Conservation (phyloP, 1,140 invertebrate genomes). For the Philotrypesis tridentata region DNA sequence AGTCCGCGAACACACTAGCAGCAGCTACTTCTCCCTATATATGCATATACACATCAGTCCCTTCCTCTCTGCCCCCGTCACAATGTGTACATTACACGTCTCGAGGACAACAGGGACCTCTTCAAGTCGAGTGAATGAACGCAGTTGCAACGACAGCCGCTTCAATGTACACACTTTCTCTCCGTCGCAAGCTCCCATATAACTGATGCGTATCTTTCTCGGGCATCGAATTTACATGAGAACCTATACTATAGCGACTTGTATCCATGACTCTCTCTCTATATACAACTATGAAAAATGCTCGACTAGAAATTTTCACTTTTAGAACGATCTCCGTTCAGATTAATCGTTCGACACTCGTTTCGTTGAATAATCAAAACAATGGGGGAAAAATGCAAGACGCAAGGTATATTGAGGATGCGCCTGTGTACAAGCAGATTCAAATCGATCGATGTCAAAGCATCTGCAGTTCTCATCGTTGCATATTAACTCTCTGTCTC, state of each 20-base stretch:
- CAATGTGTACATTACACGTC: constrained; percentile 20
- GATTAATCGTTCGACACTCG: too few relatives aligned
- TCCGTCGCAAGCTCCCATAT: background rate
- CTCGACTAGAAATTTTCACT: background rate
- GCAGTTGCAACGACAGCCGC: background rate
- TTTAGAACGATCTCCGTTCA: background rate
- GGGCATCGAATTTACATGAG: background rate
- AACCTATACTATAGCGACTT: background rate
- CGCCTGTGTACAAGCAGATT: background rate
- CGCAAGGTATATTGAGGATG: too few relatives aligned
- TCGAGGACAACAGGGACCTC: constrained; percentile 37
- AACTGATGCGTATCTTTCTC: background rate
- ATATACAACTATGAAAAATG: too few relatives aligned
- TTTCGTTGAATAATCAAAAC: too few relatives aligned
- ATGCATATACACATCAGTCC: background rate
- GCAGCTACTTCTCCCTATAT: background rate
- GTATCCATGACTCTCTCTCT: too few relatives aligned
- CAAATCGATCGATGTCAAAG: background rate
- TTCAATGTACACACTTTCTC: background rate
- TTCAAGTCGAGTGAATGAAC: constrained; percentile 36
- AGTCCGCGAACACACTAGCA: background rate
- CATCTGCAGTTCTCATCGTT: background rate
- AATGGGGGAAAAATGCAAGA: too few relatives aligned
- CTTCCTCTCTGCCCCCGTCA: background rate
- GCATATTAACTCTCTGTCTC: background rate